phyloP scores from a whole-genome alignment of 1,140 invertebrate species.

The Gonatopus flavifemur region DNA sequence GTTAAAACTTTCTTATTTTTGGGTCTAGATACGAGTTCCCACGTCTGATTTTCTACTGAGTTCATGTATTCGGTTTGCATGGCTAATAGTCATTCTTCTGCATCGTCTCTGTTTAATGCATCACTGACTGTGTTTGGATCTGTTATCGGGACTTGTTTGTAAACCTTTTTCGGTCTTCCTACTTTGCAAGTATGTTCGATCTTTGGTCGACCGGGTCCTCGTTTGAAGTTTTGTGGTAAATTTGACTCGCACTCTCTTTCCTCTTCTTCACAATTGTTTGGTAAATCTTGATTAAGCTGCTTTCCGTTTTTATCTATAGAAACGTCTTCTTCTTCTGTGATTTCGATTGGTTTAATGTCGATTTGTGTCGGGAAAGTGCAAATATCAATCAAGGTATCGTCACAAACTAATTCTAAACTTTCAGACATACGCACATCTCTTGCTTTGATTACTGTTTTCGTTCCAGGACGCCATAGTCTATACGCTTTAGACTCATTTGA shows the following conservation, averaged over 20 bases:
- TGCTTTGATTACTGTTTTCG: background rate
- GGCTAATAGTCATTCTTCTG: constrained; percentile 18
- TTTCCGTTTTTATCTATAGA: background rate
- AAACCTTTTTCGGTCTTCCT: constrained; percentile 1
- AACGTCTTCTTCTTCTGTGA: background rate
- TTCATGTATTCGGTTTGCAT: constrained; percentile 25
- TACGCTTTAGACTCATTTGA: constrained; percentile 12
- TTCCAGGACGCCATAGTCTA: constrained; percentile 1
- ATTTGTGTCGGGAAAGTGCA: too few species aligned
- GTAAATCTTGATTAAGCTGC: background rate
- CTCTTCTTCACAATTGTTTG: too few species aligned
- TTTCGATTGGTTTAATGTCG: background rate
- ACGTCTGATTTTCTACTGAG: constrained; percentile 18
- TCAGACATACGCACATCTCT: background rate
- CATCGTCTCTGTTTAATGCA: constrained; percentile 24
- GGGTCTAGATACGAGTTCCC: constrained; percentile 12
- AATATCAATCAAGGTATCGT: too few species aligned
- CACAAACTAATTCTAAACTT: background rate
- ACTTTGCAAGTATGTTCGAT: background rate
- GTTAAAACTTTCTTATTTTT: constrained; percentile 27
- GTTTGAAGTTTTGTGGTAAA: background rate
- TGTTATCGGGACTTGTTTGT: constrained; percentile 10
- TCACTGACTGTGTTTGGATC: constrained; percentile 6
- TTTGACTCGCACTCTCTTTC: too few species aligned
- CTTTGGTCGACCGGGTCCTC: background rate